These are phyloP conservation scores for Clarias laeviceps DNA, from an alignment of 2,797 vertebrate species.

Conservation along the genomic window DNA sequence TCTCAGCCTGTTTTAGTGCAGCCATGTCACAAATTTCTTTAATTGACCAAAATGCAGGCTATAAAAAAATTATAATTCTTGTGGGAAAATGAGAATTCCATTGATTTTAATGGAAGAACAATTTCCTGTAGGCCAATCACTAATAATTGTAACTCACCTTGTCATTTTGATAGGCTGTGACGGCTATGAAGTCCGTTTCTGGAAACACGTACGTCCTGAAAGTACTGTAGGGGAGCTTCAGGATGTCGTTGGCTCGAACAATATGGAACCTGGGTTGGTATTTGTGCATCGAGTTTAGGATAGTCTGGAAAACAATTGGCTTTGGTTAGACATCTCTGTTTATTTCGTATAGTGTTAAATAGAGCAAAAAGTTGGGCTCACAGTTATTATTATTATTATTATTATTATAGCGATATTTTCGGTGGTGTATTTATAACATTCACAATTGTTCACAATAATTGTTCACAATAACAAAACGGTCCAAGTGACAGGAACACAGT, in stretches of 20 bases:
- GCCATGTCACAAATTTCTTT: not conserved
- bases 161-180: slow-evolving; percentile 97
- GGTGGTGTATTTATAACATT: not conserved
- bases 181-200: slow-evolving; percentile 94
- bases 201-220: slow-evolving; percentile 95
- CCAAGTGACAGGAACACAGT: not conserved
- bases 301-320: slow-evolving; percentile 77
- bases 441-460: not conserved
- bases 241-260: slow-evolving; percentile 90
- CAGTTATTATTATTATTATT: not conserved
- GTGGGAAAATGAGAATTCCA: not conserved
- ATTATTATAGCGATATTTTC: not conserved
- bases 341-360: not conserved
- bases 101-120: not conserved
- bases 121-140: not conserved
- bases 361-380: not conserved
- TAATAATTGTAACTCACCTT: slow-evolving; percentile 77
- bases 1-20: not conserved
- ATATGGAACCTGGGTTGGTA: slow-evolving; percentile 96
- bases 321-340: not conserved
- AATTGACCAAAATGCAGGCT: not conserved
- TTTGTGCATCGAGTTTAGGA: slow-evolving; percentile 97
- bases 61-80: not conserved
- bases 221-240: slow-evolving; percentile 94
- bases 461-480: not conserved